Conservation (phyloP, 2,888 invertebrate species). For the Carpatolechia fugitivella region DNA sequence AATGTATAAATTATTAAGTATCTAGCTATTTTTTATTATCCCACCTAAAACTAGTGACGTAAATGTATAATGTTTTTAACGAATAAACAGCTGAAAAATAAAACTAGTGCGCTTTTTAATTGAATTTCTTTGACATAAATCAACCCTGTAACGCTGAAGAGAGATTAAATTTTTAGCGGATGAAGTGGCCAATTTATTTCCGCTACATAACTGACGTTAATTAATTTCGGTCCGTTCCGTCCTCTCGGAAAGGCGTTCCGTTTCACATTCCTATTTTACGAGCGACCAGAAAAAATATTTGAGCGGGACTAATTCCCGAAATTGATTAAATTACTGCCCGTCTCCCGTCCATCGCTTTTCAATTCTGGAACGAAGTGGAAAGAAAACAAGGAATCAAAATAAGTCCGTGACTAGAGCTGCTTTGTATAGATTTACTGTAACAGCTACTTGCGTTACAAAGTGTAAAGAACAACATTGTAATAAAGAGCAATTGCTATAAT, state of each 20-base stretch:
- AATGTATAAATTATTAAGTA: too few species aligned
- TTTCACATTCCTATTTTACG: slow-evolving; percentile 14
- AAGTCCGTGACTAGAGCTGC: slow-evolving; percentile 29
- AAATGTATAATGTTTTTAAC: neutral
- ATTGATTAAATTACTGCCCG: slow-evolving; percentile 39
- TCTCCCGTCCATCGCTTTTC: slow-evolving; percentile 27
- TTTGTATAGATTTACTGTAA: too few species aligned
- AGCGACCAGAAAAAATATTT: slow-evolving; percentile 30
- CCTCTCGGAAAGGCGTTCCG: neutral
- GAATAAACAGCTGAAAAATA: neutral
- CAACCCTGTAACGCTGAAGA: neutral
- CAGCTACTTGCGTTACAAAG: neutral
- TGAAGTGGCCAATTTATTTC: slow-evolving; percentile 1
- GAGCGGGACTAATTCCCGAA: slow-evolving; percentile 31
- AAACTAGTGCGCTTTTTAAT: neutral
- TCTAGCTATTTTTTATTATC: neutral
- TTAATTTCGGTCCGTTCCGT: slow-evolving; percentile 3
- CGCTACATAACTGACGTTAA: neutral
- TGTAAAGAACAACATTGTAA: too few species aligned
- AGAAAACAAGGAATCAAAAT: slow-evolving; percentile 45
- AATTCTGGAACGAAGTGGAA: slow-evolving; percentile 25
- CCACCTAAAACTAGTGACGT: neutral
- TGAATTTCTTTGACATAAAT: neutral
- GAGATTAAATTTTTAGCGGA: neutral
- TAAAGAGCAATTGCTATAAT: too few species aligned